phyloP scores from a whole-genome alignment of 2,113 vertebrate species.

The Campylomormyrus tamandua region DNA sequence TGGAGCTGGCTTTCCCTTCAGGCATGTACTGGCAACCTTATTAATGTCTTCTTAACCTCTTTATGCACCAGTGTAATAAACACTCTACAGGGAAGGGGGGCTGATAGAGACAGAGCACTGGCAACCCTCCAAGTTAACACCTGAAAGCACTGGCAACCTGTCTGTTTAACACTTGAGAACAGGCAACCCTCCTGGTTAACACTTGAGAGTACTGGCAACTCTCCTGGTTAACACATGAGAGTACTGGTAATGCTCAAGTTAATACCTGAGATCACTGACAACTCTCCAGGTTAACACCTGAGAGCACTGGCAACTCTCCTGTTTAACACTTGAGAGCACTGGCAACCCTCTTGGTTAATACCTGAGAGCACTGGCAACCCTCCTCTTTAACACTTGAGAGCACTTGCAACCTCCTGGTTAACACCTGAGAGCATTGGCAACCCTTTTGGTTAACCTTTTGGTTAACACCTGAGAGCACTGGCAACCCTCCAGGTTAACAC shows the following conservation, averaged over 20 bases:
- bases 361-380: too few species aligned
- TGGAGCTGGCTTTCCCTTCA: background rate
- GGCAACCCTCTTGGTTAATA: too few species aligned
- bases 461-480: background rate
- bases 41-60: background rate
- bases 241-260: background rate
- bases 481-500: background rate
- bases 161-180: too few species aligned
- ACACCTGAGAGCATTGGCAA: background rate
- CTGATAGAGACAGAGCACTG: background rate
- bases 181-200: background rate
- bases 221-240: constrained; percentile 19
- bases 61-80: background rate
- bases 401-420: background rate
- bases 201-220: background rate
- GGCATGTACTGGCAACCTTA: background rate
- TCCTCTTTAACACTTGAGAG: background rate
- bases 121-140: background rate
- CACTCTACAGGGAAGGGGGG: background rate
- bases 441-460: background rate
- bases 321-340: background rate
- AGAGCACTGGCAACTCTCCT: too few species aligned
- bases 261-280: too few species aligned
- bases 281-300: too few species aligned
- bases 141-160: too few species aligned